Evolutionary conservation across 2,113 vertebrate species (phyloP).

Genomic region (Balaeniceps rex): DNA sequence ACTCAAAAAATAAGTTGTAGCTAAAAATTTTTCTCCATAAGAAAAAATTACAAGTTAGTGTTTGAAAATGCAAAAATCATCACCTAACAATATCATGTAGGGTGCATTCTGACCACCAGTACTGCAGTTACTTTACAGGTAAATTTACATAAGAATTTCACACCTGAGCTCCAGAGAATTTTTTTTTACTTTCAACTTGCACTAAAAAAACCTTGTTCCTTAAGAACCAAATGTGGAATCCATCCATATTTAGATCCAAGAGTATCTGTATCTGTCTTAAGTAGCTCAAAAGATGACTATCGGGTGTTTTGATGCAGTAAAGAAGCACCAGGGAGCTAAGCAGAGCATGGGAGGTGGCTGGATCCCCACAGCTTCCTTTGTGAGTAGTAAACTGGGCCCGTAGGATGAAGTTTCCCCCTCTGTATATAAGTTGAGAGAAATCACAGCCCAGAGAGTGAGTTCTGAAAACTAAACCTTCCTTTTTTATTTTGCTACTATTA

Average conservation of each 20-base stretch:
- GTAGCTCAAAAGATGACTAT: not conserved
- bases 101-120: not conserved
- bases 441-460: not conserved
- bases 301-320: not conserved
- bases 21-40: not conserved
- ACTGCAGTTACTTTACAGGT: not conserved
- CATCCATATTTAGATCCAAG: not conserved
- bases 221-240: not conserved
- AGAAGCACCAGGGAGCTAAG: not conserved
- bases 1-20: not conserved
- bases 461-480: not conserved
- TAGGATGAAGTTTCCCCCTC: not conserved
- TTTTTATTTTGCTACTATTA: conserved; percentile 53
- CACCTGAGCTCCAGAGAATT: not conserved
- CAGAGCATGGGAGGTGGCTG: not conserved
- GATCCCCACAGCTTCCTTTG: not conserved
- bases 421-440: not conserved
- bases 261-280: not conserved
- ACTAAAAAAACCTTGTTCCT: not conserved
- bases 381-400: not conserved
- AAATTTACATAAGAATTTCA: not conserved
- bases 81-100: not conserved
- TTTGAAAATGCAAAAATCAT: not conserved
- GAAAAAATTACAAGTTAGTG: not conserved
- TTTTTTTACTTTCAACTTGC: not conserved